Percentiles rank a stretch among this genome's conserved stretches.
Evolutionary conservation across 2,113 vertebrate species (phyloP).

Genomic region (Oreochromis tanganicae): DNA sequence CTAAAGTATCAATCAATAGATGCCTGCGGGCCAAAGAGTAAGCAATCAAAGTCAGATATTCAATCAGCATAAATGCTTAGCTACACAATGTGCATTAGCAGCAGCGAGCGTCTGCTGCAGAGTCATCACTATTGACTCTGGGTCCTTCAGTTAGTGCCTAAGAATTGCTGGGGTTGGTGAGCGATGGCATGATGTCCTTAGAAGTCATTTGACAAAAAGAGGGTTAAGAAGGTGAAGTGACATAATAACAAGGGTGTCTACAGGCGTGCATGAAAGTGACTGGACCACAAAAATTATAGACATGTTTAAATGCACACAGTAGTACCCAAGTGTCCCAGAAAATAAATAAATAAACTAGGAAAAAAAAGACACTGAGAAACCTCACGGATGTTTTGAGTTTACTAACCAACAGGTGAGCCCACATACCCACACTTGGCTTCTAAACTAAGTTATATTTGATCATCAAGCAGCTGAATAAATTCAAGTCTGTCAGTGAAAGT

Average conservation of each 20-base stretch:
- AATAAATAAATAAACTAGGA: neutral
- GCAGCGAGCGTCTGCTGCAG: neutral
- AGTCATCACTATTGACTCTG: conserved; percentile 26
- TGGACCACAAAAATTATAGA: neutral
- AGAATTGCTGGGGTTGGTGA: neutral
- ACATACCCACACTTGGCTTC: neutral
- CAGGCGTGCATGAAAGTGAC: neutral
- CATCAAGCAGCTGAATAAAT: conserved; percentile 10
- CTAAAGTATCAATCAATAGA: conserved; percentile 26
- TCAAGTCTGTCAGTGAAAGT: conserved; percentile 1
- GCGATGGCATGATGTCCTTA: neutral
- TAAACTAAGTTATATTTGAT: neutral
- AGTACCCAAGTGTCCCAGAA: neutral
- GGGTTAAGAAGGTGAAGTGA: neutral
- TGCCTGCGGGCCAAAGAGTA: conserved; percentile 3
- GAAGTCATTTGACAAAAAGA: neutral
- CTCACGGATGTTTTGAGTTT: neutral
- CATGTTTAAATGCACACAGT: neutral
- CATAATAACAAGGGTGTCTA: conserved; percentile 18
- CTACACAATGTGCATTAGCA: conserved; percentile 33
- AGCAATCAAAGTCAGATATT: conserved; percentile 26
- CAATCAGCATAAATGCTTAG: conserved; percentile 46
- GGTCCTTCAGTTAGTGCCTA: neutral
- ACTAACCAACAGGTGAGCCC: neutral
- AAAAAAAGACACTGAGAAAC: neutral